Evolutionary conservation across 2,797 vertebrate species (phyloP), one percentile per base, ranked within the genome.

Genomic region (Siniperca undulata): DNA sequence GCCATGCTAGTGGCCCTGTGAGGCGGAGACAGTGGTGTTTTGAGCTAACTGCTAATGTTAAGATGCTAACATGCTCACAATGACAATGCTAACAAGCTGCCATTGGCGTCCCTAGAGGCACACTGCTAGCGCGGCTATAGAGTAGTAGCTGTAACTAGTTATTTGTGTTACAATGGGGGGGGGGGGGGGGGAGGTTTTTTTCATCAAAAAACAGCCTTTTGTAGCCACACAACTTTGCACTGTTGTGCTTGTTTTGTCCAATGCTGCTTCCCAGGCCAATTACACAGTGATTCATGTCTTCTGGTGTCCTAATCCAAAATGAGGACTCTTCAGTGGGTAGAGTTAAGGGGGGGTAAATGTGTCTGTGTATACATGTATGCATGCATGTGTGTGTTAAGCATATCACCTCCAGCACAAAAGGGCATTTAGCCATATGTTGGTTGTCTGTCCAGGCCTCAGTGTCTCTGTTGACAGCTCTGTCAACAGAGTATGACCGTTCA

Each of bases 251-350:
- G 58, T 83, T 84, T 81, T 82, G 80, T 60, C 24, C 71, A 22
- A 2, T 1, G 6, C 64, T 61, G 70, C 74, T 92, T 93, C 91
- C 91, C 92, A 92, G 88, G 90, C 81, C 89, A 93, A 86, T 93
- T 92, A 92, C 70, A 75, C 67, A 73, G 77, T 71, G 81, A 85
- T 92, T 81, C 67, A 79, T 81, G 76, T 82, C 40, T n/a, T 67
- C 44, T 72, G 59, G 1, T 81, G 59, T 70, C 61, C n/a, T 30
- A 1, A 55, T 27, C 12, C 40, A 77, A 69, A 60, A 66, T 24
- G 27, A 70, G 14, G 17, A 44, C 46, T 70, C 56, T 86, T 52
- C 50, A 40, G n/a, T 64, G 27, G 12, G 76, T 24, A 40, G 16
- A 38, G 46, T 17, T 42, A 34, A 13, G 40, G 40, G 34, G 46